These are phyloP conservation scores for Tupaia chinensis DNA, from an alignment of 2,113 vertebrate species.

Conservation along the genomic window DNA sequence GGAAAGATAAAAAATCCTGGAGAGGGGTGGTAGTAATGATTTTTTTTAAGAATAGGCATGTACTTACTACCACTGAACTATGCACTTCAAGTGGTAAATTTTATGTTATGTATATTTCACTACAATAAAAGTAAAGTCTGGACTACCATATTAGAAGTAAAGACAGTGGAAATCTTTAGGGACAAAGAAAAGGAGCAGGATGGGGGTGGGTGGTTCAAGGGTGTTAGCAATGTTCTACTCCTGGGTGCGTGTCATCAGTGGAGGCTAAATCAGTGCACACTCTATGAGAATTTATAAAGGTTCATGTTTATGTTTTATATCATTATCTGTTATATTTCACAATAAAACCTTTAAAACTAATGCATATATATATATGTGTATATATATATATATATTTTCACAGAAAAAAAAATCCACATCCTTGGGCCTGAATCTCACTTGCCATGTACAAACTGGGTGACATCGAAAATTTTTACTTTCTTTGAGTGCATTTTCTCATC, in stretches of 20 bases:
- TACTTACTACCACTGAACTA: not conserved
- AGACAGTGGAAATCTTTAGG: not conserved
- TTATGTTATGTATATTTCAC: not conserved
- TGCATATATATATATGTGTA: not conserved
- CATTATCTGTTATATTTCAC: not conserved
- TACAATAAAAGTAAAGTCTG: not conserved
- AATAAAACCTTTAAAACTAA: not conserved
- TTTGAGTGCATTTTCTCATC: not conserved
- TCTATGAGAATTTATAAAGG: not conserved
- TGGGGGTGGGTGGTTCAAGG: not conserved
- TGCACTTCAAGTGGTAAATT: not conserved
- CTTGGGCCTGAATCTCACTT: not conserved
- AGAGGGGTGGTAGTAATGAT: not conserved
- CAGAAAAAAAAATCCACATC: not conserved
- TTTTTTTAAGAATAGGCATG: not conserved
- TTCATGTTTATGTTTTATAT: not conserved
- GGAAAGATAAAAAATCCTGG: not conserved
- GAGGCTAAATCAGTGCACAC: not conserved
- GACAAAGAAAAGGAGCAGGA: not conserved
- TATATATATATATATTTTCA: not conserved
- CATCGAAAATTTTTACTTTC: not conserved
- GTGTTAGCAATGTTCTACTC: not conserved
- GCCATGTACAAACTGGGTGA: not conserved
- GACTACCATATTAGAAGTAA: not conserved
- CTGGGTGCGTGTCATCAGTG: not conserved